These are phyloP conservation scores for Idaea straminata DNA, from an alignment of 2,888 invertebrate species.

Conservation along the genomic window DNA sequence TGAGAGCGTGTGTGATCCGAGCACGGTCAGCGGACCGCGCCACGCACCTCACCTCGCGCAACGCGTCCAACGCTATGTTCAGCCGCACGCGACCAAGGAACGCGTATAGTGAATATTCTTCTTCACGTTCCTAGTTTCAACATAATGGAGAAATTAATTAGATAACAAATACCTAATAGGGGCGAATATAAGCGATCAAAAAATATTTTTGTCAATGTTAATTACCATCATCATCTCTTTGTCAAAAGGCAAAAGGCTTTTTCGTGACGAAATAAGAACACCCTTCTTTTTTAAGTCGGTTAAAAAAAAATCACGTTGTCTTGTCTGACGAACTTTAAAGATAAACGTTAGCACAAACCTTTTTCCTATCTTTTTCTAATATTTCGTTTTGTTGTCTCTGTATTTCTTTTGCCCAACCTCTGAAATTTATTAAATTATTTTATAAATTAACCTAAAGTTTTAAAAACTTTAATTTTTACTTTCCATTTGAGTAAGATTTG, in stretches of 20 bases:
- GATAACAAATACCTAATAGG: no score
- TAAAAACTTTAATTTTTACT: background rate
- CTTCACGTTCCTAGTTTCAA: constrained; percentile 38
- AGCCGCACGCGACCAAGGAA: constrained; percentile 60
- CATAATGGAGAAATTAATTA: background rate
- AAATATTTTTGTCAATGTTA: no score
- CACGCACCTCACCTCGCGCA: constrained; percentile 54
- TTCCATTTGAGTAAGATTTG: background rate
- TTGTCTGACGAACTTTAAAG: no score
- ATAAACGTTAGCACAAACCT: constrained; percentile 34
- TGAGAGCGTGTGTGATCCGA: constrained; percentile 39
- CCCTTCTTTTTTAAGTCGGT: no score
- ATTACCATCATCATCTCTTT: no score
- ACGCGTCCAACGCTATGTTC: constrained; percentile 59
- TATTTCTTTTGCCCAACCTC: constrained; percentile 64
- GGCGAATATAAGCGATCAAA: no score
- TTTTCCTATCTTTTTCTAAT: constrained; percentile 39
- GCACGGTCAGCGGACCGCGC: constrained; percentile 53
- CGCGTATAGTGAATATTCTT: constrained; percentile 55
- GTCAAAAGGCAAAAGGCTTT: no score
- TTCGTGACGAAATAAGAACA: no score
- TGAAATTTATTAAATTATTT: constrained; percentile 32
- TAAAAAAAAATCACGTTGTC: no score
- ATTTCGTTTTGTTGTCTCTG: constrained; percentile 55
- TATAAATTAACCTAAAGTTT: no score